Evolutionary conservation across 2,888 invertebrate species (phyloP), one percentile per base, ranked within the genome.

Genomic region (Nipponacmea schrenckii): DNA sequence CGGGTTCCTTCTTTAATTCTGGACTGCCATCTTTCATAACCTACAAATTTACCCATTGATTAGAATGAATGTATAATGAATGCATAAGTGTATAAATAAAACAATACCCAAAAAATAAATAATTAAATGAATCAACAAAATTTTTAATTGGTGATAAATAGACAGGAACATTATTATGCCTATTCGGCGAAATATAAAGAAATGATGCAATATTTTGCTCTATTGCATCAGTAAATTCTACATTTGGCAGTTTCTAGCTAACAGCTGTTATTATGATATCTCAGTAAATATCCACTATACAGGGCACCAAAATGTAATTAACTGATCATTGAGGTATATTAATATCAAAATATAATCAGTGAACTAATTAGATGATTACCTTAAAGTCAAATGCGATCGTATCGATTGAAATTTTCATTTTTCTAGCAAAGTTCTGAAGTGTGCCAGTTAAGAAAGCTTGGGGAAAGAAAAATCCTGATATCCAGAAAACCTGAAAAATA

Each of bases 401-500:
- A 77, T 90, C 90, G 39, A 89, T 89, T 73, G 89, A 89, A 72
- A 89, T 83, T 68, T 87, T 84, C 63, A 85, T 81, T 76, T 83
- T 86, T 67, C 89, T 78, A 72, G 89, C 89, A 81, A 76, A 89
- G 80, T 89, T 89, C 82, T 89, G 89, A 67, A 88, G 85, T 45
- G 87, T 89, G 69, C 89, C 90, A 17, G 90, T 90, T 62, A 90
- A 79, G 84, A 90, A 90, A 56, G 89, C 90, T 85, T 90, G 90
- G n/a, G 89, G 89, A 82, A 90, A 90, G 84, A 89, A 89, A 81
- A 89, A 90, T 92, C 94, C 94, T 48, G 89, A 89, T 64, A 89
- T 89, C 89, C 89, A 89, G 79, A 86, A 89, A 0, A 88, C 85
- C 87, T 88, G 76, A 17, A 78, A 73, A 64, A 63, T 45, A 72